These are phyloP conservation scores for Bombus huntii DNA, from an alignment of 1,140 invertebrate species.

Conservation along the genomic window DNA sequence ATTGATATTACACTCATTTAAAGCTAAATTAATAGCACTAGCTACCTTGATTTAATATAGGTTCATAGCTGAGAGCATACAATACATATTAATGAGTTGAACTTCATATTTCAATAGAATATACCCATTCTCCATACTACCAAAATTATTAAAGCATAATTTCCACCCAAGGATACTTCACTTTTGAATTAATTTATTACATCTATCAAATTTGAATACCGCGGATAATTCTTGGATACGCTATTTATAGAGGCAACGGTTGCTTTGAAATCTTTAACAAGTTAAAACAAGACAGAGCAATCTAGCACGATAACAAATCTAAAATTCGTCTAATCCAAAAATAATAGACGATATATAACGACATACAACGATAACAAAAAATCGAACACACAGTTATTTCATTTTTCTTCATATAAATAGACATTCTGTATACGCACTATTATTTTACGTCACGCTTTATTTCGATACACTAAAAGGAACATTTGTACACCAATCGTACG, in stretches of 20 bases:
- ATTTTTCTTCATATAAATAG: background rate
- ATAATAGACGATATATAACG: background rate
- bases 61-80: background rate
- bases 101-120: constrained; percentile 1
- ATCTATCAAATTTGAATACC: background rate
- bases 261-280: background rate
- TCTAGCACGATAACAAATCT: background rate
- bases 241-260: background rate
- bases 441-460: too few relatives aligned
- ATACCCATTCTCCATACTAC: background rate
- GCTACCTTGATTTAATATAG: background rate
- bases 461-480: too few relatives aligned
- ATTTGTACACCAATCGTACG: too few relatives aligned
- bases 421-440: too few relatives aligned
- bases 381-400: background rate
- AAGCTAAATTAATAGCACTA: background rate
- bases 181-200: background rate
- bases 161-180: background rate
- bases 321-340: background rate
- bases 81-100: background rate
- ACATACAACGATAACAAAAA: background rate
- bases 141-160: constrained; percentile 3
- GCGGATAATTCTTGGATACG: background rate
- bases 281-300: background rate
- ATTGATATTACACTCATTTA: background rate